Evolutionary conservation across 1,140 invertebrate genomes (phyloP).

Genomic region (Drosophila sechellia): DNA sequence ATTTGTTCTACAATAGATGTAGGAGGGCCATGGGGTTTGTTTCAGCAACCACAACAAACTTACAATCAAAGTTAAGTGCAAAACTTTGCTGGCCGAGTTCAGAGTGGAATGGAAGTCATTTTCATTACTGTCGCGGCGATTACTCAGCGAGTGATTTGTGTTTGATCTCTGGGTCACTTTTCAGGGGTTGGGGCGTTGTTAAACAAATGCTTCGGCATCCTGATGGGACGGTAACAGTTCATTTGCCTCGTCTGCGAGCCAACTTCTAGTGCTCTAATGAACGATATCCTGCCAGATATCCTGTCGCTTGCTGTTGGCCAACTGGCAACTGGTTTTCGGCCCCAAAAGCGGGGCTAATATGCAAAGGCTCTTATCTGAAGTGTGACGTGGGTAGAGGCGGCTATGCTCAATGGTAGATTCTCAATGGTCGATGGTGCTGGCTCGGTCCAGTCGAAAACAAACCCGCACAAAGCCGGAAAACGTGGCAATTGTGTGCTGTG

Average conservation of each 20-base stretch:
- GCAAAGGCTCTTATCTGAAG: constrained; percentile 47
- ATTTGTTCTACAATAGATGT: constrained; percentile 18
- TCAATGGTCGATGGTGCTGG: constrained; percentile 6
- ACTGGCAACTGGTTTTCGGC: constrained; percentile 18
- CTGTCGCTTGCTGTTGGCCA: constrained; percentile 24
- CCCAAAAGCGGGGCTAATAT: constrained; percentile 35
- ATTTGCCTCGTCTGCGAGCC: constrained; percentile 16
- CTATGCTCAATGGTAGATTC: not conserved
- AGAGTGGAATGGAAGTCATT: constrained; percentile 19
- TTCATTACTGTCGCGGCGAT: constrained; percentile 48
- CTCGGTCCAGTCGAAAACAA: constrained; percentile 33
- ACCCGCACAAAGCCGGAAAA: constrained; percentile 54
- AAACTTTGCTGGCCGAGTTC: constrained; percentile 25
- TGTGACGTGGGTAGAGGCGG: constrained; percentile 31
- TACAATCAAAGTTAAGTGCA: constrained; percentile 54
- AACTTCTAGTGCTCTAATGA: constrained; percentile 54
- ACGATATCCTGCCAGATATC: constrained; percentile 63
- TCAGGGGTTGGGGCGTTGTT: constrained; percentile 14
- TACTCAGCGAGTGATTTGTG: constrained; percentile 55
- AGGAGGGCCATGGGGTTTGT: not conserved
- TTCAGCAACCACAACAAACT: constrained; percentile 40
- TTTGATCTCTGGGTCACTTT: constrained; percentile 50
- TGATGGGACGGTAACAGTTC: constrained; percentile 33
- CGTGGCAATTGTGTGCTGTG: constrained; percentile 54
- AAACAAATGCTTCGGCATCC: constrained; percentile 27